phyloP scores from a whole-genome alignment of 37 sponge, comb jelly and placozoan species.

The Corticium candelabrum region DNA sequence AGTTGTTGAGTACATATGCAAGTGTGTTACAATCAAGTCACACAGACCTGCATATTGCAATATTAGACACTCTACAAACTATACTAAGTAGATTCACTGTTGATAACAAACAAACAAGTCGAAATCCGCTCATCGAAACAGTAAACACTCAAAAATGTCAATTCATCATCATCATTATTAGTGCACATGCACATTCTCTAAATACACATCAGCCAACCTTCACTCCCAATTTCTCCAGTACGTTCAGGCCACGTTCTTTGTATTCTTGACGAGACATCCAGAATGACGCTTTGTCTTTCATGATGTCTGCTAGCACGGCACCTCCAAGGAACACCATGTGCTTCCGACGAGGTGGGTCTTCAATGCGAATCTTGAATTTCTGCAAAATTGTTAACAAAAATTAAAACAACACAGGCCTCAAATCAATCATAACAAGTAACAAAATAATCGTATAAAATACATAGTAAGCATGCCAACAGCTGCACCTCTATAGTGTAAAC shows the following conservation, averaged over 20 bases:
- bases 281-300: slow-evolving; percentile 88
- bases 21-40: no score
- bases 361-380: slow-evolving; percentile 99
- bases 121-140: no score
- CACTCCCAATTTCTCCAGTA: slow-evolving; percentile 92
- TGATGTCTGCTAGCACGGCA: slow-evolving; percentile 96
- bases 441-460: neutral
- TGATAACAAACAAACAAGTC: no score
- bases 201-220: no score
- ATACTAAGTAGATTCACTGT: no score
- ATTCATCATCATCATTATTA: neutral
- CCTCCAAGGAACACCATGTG: slow-evolving; percentile 99
- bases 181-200: neutral
- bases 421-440: neutral
- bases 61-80: no score
- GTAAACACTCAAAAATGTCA: no score
- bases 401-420: neutral
- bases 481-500: no score
- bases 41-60: no score
- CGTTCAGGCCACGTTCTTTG: slow-evolving; percentile 91
- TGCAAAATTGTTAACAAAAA: slow-evolving; percentile 15
- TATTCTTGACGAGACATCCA: slow-evolving; percentile 99
- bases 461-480: no score
- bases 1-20: no score
- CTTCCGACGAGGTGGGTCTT: slow-evolving; percentile 97